These are phyloP conservation scores for Epizoanthus illoricatus DNA, from an alignment of 92 coral and sea anemone genomes.

Conservation along the genomic window DNA sequence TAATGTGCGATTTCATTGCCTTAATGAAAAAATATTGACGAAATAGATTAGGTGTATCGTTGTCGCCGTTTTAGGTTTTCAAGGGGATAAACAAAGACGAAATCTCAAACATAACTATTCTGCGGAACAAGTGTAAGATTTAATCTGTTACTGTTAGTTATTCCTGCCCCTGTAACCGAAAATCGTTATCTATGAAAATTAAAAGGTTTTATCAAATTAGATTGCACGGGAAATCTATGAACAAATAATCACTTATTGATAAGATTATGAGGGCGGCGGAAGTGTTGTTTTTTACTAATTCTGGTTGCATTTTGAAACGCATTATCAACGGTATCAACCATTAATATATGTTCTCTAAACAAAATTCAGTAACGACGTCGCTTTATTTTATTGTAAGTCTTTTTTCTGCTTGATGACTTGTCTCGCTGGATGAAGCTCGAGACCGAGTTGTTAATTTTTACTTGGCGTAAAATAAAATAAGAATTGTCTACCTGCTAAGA, in stretches of 20 bases:
- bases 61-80: constrained; percentile 28
- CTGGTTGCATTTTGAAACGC: constrained; percentile 45
- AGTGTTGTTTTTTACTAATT: constrained; percentile 53
- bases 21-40: constrained; percentile 30
- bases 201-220: constrained; percentile 25
- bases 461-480: background rate
- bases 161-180: constrained; percentile 20
- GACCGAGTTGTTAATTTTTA: background rate
- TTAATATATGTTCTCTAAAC: constrained; percentile 43
- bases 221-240: background rate
- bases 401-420: constrained; percentile 5
- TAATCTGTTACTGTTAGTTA: constrained; percentile 24
- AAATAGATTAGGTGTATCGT: constrained; percentile 16
- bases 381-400: background rate
- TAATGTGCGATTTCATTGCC: constrained; percentile 28
- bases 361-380: background rate
- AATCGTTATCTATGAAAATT: constrained; percentile 5
- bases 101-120: constrained; percentile 25
- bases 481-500: background rate
- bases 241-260: constrained; percentile 40
- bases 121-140: constrained; percentile 18
- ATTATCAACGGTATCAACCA: constrained; percentile 56
- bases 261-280: constrained; percentile 39
- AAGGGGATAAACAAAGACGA: constrained; percentile 30
- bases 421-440: background rate